Conservation (phyloP, 1,140 invertebrate species). For the Papilio polytes region DNA sequence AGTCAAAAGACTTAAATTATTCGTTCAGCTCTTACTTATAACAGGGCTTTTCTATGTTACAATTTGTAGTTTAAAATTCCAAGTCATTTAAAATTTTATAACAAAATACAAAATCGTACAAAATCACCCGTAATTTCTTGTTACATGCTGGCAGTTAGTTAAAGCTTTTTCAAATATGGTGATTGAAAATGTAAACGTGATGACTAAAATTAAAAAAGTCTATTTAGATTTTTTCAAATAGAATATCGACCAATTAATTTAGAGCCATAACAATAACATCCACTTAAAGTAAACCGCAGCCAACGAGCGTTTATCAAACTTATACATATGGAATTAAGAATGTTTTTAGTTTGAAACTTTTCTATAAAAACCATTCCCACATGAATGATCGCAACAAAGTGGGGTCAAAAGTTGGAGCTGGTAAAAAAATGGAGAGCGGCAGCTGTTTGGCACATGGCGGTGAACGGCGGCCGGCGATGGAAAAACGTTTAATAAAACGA, state of each 20-base stretch:
- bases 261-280: conserved; percentile 58
- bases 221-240: conserved; percentile 21
- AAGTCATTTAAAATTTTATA: too few species aligned
- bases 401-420: conserved; percentile 78
- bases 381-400: conserved; percentile 75
- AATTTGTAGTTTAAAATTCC: neutral
- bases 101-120: too few species aligned
- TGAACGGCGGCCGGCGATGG: conserved; percentile 56
- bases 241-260: conserved; percentile 65
- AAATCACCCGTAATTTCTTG: neutral
- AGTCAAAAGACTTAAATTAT: neutral
- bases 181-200: neutral
- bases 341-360: conserved; percentile 59
- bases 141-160: neutral
- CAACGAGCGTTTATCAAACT: conserved; percentile 47
- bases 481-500: conserved; percentile 79
- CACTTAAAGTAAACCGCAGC: conserved; percentile 52
- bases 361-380: conserved; percentile 74
- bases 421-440: conserved; percentile 73
- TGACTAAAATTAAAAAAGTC: neutral
- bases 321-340: conserved; percentile 56
- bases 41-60: neutral
- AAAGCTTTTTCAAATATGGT: neutral
- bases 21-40: neutral
- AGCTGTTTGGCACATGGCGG: conserved; percentile 80